Percentiles rank a stretch among this genome's conserved stretches.
Evolutionary conservation across 2,888 invertebrate genomes (phyloP).

Genomic region (Tethea ocularis): DNA sequence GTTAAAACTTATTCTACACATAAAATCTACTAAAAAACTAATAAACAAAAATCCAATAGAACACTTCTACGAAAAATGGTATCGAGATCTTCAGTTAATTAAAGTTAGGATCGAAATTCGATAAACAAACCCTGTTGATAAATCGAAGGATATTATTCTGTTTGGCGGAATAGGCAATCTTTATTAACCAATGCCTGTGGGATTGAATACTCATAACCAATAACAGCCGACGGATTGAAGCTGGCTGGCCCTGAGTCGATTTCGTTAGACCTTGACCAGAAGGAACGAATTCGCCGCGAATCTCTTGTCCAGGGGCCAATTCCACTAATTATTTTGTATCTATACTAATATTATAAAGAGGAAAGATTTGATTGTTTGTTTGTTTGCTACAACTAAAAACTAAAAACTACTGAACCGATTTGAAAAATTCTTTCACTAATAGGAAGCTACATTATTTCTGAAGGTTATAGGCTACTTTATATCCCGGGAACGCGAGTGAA

Average conservation of each 20-base stretch:
- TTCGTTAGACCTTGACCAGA: constrained; percentile 24
- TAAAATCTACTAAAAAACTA: neutral
- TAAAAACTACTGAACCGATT: no score
- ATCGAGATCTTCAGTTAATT: neutral
- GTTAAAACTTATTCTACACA: no score
- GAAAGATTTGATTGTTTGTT: no score
- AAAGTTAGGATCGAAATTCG: neutral
- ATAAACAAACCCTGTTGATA: neutral
- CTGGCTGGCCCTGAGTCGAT: constrained; percentile 24
- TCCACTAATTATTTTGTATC: no score
- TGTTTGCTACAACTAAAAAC: no score
- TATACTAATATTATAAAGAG: no score
- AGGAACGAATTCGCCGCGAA: no score
- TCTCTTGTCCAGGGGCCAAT: no score
- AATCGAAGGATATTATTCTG: constrained; percentile 8
- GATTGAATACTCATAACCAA: constrained; percentile 17
- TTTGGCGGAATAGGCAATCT: constrained; percentile 14
- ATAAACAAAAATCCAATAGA: neutral
- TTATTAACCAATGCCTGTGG: constrained; percentile 11
- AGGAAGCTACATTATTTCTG: no score
- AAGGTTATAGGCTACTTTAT: no score
- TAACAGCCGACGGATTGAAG: constrained; percentile 21
- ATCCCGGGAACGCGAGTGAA: no score
- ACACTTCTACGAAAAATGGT: neutral
- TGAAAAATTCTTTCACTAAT: no score